These are phyloP conservation scores for Lepidocyrtoides sp. DNA, from an alignment of 2,888 invertebrate genomes.

Conservation along the genomic window DNA sequence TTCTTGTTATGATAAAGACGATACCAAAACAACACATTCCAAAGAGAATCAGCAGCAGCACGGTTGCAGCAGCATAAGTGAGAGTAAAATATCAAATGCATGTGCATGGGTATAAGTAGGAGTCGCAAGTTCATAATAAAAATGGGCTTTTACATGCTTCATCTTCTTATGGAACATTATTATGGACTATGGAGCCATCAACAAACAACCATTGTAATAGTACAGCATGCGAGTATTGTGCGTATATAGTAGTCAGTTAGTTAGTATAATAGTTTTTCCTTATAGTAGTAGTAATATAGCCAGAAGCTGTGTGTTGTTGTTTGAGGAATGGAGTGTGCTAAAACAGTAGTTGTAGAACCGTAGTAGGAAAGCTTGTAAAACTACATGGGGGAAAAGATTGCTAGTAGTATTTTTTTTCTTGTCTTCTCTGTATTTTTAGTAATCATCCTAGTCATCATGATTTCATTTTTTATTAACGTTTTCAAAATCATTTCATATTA, in stretches of 20 bases:
- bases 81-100: too few species aligned
- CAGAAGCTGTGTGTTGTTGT: constrained; percentile 17
- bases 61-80: neutral
- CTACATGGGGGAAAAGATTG: constrained; percentile 49
- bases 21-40: constrained; percentile 58
- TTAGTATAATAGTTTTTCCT: too few species aligned
- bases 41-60: neutral
- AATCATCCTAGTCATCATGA: constrained; percentile 45
- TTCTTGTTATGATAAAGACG: constrained; percentile 29
- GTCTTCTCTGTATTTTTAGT: constrained; percentile 47
- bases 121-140: too few species aligned
- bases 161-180: constrained; percentile 72
- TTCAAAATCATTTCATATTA: constrained; percentile 47
- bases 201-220: constrained; percentile 32
- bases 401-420: neutral
- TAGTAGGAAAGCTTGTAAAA: constrained; percentile 63
- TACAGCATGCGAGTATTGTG: neutral
- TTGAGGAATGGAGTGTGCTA: neutral
- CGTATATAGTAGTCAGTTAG: neutral
- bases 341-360: constrained; percentile 49
- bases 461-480: constrained; percentile 70
- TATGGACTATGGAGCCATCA: constrained; percentile 54
- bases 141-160: constrained; percentile 61
- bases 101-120: too few species aligned
- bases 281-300: neutral